phyloP scores from a whole-genome alignment of 2,888 invertebrate species.

The Eristalis arbustorum region DNA sequence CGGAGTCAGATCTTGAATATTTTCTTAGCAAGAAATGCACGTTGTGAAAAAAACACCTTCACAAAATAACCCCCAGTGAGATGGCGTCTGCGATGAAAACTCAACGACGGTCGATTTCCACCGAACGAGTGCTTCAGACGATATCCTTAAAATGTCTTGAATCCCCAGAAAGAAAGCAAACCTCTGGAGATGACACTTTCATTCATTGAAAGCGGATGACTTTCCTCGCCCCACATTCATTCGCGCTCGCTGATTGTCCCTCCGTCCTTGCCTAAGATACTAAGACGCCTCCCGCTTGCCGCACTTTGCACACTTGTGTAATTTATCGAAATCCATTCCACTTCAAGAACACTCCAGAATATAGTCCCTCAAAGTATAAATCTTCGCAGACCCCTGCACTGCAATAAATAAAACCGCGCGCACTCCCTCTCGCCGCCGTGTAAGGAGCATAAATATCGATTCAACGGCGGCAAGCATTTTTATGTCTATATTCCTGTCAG shows the following conservation, averaged over 20 bases:
- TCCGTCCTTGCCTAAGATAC: neutral
- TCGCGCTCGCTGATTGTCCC: neutral
- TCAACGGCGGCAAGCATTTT: constrained; percentile 9
- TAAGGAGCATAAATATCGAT: constrained; percentile 52
- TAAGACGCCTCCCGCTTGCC: neutral
- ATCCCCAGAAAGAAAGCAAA: neutral
- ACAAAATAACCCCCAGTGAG: too few relatives aligned
- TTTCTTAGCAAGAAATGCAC: too few relatives aligned
- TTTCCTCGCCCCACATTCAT: neutral
- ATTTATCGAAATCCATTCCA: constrained; percentile 4
- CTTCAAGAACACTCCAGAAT: neutral
- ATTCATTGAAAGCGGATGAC: neutral
- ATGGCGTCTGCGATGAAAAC: too few relatives aligned
- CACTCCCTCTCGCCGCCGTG: constrained; percentile 1
- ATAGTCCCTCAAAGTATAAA: constrained; percentile 7
- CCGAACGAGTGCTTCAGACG: neutral
- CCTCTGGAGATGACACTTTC: neutral
- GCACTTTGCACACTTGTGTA: neutral
- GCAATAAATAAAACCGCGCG: constrained; percentile 40
- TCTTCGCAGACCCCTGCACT: constrained; percentile 5
- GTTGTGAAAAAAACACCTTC: too few relatives aligned
- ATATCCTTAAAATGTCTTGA: neutral
- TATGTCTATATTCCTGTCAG: constrained; percentile 50
- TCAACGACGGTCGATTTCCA: neutral
- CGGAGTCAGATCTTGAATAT: too few relatives aligned